Evolutionary conservation across 1,140 invertebrate genomes (phyloP).

Genomic region (Sycophaga agraensis): DNA sequence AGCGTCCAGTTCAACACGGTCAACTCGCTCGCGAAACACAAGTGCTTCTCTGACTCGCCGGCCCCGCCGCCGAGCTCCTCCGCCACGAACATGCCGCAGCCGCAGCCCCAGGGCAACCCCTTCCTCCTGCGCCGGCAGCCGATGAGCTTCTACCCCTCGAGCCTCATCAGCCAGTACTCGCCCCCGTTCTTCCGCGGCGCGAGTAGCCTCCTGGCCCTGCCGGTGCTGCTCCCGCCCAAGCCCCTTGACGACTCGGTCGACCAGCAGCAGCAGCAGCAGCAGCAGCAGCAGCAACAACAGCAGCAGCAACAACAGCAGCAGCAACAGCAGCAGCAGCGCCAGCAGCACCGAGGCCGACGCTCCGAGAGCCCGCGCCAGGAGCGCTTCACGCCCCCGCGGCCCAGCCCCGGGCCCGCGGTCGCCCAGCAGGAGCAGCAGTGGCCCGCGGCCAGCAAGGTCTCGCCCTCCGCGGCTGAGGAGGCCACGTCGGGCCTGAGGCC

Average conservation of each 20-base stretch:
- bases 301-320: constrained; percentile 42
- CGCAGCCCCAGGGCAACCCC: constrained; percentile 59
- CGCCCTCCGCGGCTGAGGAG: constrained; percentile 32
- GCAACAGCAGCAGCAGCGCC: constrained; percentile 2
- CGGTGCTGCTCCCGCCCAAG: constrained; percentile 58
- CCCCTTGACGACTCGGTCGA: constrained; percentile 19
- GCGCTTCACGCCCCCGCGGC: constrained; percentile 63
- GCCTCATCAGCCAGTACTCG: constrained; percentile 47
- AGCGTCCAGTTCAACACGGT: constrained; percentile 86
- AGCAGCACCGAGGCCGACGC: constrained; percentile 52
- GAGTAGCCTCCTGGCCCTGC: constrained; percentile 27
- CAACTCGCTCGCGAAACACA: constrained; percentile 82
- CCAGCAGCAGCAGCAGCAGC: constrained; percentile 25
- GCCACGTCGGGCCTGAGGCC: neutral
- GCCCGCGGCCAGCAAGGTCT: constrained; percentile 52
- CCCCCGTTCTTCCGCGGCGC: constrained; percentile 64
- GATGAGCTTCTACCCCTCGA: constrained; percentile 56
- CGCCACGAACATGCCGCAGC: constrained; percentile 54
- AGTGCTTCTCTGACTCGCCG: constrained; percentile 79
- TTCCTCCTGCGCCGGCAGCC: constrained; percentile 64
- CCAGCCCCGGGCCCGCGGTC: constrained; percentile 69
- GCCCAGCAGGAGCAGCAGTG: constrained; percentile 51
- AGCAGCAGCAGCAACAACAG: constrained; percentile 39
- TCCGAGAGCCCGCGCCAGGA: constrained; percentile 69
- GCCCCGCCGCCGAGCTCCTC: constrained; percentile 45